Conservation (phyloP, 2,113 vertebrate genomes). For the Trinectes maculatus region DNA sequence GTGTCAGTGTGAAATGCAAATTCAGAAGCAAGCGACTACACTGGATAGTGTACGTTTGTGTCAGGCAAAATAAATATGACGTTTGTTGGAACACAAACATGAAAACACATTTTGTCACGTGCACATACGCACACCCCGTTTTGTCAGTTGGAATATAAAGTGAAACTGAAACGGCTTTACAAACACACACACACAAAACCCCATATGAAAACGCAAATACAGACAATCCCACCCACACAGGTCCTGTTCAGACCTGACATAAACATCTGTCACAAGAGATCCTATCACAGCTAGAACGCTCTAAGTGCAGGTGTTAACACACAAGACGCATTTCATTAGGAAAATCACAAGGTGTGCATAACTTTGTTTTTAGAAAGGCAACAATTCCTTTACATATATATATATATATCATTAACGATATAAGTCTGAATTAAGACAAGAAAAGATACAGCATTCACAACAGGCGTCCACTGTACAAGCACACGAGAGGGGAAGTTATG, state of each 20-base stretch:
- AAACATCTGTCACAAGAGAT: background rate
- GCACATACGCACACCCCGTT: background rate
- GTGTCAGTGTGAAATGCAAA: constrained; percentile 8
- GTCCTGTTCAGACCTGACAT: background rate
- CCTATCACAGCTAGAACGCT: background rate
- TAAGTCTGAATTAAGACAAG: background rate
- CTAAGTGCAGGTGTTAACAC: background rate
- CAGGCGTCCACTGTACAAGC: background rate
- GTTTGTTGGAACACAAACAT: background rate
- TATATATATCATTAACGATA: background rate
- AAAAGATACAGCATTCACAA: background rate
- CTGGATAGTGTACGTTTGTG: background rate
- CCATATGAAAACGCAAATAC: constrained; percentile 15
- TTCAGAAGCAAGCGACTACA: background rate
- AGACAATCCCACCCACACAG: background rate
- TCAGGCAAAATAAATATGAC: background rate
- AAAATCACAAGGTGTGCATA: background rate
- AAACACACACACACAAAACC: background rate
- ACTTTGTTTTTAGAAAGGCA: background rate
- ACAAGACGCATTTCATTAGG: background rate
- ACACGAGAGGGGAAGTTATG: no score
- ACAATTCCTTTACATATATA: background rate
- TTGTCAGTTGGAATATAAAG: background rate
- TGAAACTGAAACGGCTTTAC: background rate
- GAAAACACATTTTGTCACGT: background rate